Evolutionary conservation across 1,140 invertebrate genomes (phyloP).

Genomic region (Luehdorfia chinensis): DNA sequence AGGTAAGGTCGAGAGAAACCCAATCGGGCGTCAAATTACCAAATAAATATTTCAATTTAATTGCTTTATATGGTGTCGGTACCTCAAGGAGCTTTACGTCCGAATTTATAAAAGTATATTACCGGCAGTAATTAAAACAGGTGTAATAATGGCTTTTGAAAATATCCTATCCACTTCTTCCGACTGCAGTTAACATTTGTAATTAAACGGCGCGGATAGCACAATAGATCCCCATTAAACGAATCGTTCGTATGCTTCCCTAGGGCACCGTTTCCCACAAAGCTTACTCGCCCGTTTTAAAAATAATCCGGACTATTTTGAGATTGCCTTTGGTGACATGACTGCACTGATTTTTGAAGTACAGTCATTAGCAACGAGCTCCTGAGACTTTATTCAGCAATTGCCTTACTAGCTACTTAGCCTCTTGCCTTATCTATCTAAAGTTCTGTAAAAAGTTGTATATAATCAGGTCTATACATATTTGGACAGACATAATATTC

Average conservation of each 20-base stretch:
- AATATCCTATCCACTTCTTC: constrained; percentile 27
- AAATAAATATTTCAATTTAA: constrained; percentile 12
- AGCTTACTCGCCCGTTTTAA: constrained; percentile 42
- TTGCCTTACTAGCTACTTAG: too few species aligned
- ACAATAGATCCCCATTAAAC: constrained; percentile 65
- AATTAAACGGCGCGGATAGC: constrained; percentile 52
- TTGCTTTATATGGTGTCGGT: constrained; percentile 12
- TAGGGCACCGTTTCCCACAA: constrained; percentile 40
- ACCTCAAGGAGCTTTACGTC: constrained; percentile 10
- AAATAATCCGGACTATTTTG: constrained; percentile 39
- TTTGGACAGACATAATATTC: too few species aligned
- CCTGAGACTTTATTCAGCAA: not conserved
- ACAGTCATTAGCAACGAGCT: not conserved
- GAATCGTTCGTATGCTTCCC: constrained; percentile 43
- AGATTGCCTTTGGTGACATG: constrained; percentile 39
- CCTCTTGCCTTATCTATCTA: too few species aligned
- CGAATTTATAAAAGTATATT: constrained; percentile 10
- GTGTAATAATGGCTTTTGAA: constrained; percentile 18
- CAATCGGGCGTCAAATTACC: constrained; percentile 16
- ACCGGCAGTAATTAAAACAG: constrained; percentile 13
- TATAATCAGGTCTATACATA: too few species aligned
- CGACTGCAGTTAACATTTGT: constrained; percentile 42
- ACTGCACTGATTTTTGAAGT: constrained; percentile 37
- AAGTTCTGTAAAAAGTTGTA: too few species aligned
- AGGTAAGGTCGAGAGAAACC: too few species aligned